Conservation (phyloP, 35 echinoderm and acorn worm genomes). For the Acanthaster planci region DNA sequence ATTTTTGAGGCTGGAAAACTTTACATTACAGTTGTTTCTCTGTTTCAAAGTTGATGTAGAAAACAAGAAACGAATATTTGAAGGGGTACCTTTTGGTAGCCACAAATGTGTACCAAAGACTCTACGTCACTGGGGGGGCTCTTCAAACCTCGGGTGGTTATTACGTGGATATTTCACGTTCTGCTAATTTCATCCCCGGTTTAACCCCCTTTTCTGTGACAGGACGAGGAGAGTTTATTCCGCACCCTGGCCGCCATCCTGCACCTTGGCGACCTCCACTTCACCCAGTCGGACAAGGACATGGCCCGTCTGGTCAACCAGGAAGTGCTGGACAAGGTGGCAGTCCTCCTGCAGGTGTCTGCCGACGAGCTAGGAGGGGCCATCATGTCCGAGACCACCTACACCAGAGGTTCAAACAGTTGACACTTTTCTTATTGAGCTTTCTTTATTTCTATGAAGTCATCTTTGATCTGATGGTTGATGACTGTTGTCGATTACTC, state of each 20-base stretch:
- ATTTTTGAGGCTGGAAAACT: too few species aligned
- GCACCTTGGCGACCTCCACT: slow-evolving; percentile 82
- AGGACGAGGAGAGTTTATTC: slow-evolving; percentile 90
- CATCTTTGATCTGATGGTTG: too few species aligned
- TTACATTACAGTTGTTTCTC: too few species aligned
- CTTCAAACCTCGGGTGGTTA: too few species aligned
- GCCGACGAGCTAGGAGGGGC: slow-evolving; percentile 68
- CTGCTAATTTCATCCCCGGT: neutral
- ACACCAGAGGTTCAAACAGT: slow-evolving; percentile 79
- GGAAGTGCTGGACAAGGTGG: slow-evolving; percentile 59
- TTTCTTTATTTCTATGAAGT: too few species aligned
- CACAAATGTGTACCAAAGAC: too few species aligned
- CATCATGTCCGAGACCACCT: slow-evolving; percentile 80
- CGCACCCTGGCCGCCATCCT: slow-evolving; percentile 70
- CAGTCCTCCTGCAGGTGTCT: slow-evolving; percentile 74
- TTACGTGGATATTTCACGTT: too few species aligned
- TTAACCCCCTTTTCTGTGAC: slow-evolving; percentile 1
- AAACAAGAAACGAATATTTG: too few species aligned
- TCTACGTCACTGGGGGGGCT: too few species aligned
- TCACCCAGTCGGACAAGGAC: slow-evolving; percentile 54
- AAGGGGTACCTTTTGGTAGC: too few species aligned
- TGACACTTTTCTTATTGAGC: neutral
- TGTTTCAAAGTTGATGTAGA: too few species aligned
- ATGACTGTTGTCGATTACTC: too few species aligned
- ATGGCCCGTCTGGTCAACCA: slow-evolving; percentile 57